A percentile compares a stretch with the other conserved stretches of the same genome.
Evolutionary conservation across 2,888 invertebrate genomes (phyloP).

Genomic region (Bellardia pandia): DNA sequence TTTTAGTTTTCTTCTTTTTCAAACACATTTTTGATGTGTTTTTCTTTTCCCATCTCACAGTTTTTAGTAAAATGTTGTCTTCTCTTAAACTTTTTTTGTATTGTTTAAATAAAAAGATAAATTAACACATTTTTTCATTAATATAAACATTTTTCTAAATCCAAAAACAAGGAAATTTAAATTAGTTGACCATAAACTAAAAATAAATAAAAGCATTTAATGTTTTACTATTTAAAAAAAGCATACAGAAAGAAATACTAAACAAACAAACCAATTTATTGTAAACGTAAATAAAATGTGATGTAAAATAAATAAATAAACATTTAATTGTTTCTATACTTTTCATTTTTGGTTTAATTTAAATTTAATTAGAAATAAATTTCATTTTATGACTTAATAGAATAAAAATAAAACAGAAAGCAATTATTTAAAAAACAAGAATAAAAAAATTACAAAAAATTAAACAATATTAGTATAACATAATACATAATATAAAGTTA

Average conservation of each 20-base stretch:
- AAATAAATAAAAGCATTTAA: conserved; percentile 47
- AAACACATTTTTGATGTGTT: background rate
- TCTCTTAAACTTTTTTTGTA: conserved; percentile 1
- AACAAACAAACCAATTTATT: conserved; percentile 39
- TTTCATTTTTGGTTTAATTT: background rate
- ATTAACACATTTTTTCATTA: background rate
- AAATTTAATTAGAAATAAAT: conserved; percentile 2
- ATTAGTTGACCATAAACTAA: conserved; percentile 14
- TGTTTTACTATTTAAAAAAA: background rate
- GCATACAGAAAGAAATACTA: background rate
- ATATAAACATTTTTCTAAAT: background rate
- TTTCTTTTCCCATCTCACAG: conserved; percentile 17
- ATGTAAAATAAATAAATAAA: conserved; percentile 49
- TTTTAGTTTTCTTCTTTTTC: conserved; percentile 17
- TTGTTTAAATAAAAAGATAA: background rate
- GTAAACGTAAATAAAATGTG: conserved; percentile 31
- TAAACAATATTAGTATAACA: background rate
- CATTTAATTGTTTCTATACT: background rate
- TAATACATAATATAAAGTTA: background rate
- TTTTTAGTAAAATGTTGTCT: conserved; percentile 14
- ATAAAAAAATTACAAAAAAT: background rate
- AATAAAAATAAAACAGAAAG: background rate
- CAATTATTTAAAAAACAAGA: background rate
- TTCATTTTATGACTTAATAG: background rate
- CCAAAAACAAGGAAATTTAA: background rate